Base-by-base conservation (phyloP, 2,888 invertebrate species). In the Hirudinaria manillensis region DNA sequence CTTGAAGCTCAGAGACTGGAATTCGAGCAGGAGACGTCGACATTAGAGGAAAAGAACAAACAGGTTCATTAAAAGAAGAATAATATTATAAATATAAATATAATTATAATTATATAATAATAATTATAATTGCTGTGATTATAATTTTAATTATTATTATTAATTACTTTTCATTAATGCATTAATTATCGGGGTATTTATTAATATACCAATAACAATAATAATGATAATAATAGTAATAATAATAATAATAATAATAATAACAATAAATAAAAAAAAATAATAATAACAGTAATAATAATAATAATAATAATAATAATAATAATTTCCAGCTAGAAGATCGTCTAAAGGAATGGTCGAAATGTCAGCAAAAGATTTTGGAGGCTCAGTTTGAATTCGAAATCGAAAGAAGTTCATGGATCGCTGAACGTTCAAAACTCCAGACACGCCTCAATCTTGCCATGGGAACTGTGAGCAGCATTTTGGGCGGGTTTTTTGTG, bases 1-100 rank as follows among this genome's bases (percentile, higher is more conserved):
- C 83, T 91, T 36, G 87, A 83, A 66, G 77, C 75, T 36, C 79
- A 81, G 32, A 76, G 81, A 55, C 76, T 77, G 61, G 77, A 75
- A 53, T 75, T 72, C 36, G 75, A 77, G 51, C 36, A 70, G 38
- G 72, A 72, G 53, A 24, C 65, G n/a, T 38, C 74, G 16, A 45
- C 55, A 6, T 65, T 75, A 24, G 75, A 75, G 56, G 75, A 75
- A 72, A 72, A 61, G 56, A 72, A 71, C 36, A 71, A 61, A 61
- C 65, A 38, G 65, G 75, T 75, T 65, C 4, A n/a, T 36, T 13
- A 45, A 66, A 13, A 21, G 53, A 53, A 53, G 21, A 53, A 19
- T 19, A 13, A 27, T 66, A 13, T 24, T 66, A 32, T 32, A 68
- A 68, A 68, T 68, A 4, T 6, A 29, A 1, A 45, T 45, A 45